Base-by-base conservation (phyloP, 2,888 invertebrate species). In the Eupithecia dodoneata region DNA sequence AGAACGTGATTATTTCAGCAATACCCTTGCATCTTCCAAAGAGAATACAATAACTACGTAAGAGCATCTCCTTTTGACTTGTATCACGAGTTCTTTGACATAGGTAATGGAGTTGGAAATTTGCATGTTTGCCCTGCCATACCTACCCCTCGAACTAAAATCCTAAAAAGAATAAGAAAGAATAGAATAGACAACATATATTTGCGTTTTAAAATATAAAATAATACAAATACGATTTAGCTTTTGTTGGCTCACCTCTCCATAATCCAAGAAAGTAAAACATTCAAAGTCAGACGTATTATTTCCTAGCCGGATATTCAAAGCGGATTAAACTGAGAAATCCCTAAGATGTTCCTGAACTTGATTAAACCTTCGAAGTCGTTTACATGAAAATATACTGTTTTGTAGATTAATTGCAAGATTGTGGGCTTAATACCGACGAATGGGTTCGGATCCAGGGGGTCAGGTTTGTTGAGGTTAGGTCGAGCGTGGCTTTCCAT, bases 301-400 rank as follows among this genome's bases (percentile, higher is more conserved):
- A 72, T 71, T 70, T 30, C 72, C 55, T 59, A 52, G 45, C 42
- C 49, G 44, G 70, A 70, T 70, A 63, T 59, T 47, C 55, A 44
- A 71, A 75, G 69, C 15, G 74, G 76, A 78, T 74, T 72, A 79
- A 77, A 69, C 67, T 67, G 47, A 18, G 59, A 76, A 76, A 71
- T 73, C 79, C 73, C 47, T 30, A 66, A 59, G 65, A 72, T 75
- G 73, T 69, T 75, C 74, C 76, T 79, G 75, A 72, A 77, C 75
- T 80, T 80, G 76, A 81, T 80, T 80, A 82, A 81, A 80, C 79
- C 75, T 73, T 72, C 70, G 12, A 79, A 70, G 79, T 74, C 79
- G 79, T 80, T 81, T 81, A 79, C 77, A 80, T 81, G 81, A 74
- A 77, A 81, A 80, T 76, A 79, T 81, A 80, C 79, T 66, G 74